These are phyloP conservation scores for Portunus trituberculatus DNA, from an alignment of 1,140 invertebrate genomes.

Conservation along the genomic window DNA sequence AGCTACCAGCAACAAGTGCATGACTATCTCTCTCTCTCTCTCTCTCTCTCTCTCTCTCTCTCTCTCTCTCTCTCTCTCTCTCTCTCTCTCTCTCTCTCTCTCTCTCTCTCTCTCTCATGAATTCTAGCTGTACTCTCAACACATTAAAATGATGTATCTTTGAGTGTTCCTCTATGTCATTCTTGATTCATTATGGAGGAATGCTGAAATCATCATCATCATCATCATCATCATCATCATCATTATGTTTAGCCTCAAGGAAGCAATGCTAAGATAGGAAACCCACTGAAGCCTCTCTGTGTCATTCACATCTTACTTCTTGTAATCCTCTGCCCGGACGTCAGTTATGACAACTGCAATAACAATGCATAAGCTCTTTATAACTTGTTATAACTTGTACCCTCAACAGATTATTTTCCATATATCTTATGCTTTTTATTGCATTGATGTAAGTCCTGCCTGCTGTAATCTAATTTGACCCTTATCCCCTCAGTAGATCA, in stretches of 20 bases:
- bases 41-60: background rate
- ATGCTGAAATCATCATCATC: background rate
- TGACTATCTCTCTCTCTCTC: background rate
- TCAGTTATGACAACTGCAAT: background rate
- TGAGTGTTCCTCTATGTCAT: too few relatives aligned
- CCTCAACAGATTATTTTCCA: background rate
- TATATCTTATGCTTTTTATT: background rate
- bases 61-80: background rate
- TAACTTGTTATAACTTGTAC: background rate
- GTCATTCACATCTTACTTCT: background rate
- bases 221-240: slow-evolving; percentile 16
- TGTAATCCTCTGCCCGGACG: background rate
- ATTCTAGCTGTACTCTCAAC: too few relatives aligned
- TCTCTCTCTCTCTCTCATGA: too few relatives aligned
- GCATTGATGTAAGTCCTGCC: slow-evolving; percentile 11
- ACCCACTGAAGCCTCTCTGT: background rate
- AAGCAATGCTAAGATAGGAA: background rate
- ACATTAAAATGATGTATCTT: too few relatives aligned
- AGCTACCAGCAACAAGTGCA: background rate
- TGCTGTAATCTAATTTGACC: background rate
- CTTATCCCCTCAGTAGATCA: background rate
- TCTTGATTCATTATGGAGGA: too few relatives aligned
- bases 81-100: too few relatives aligned
- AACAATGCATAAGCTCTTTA: too few relatives aligned
- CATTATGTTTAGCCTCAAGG: background rate